Evolutionary conservation across 2,888 invertebrate species (phyloP), one percentile per base, ranked within the genome.

Genomic region (Campoletis raptor): DNA sequence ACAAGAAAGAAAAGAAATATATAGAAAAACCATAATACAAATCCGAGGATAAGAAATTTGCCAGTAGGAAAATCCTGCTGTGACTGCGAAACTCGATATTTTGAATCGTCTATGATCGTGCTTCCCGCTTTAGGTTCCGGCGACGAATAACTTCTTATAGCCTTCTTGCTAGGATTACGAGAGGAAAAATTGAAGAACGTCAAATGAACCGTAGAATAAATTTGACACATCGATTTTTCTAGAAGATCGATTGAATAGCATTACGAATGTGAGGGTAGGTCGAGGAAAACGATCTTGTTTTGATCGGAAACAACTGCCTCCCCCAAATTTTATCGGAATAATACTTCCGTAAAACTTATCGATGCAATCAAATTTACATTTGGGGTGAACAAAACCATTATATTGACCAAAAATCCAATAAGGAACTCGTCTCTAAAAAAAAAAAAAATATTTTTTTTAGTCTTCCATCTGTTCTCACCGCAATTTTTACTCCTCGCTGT

Each of bases 1-100:
- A 61, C 37, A 24, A 45, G 66, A 82, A 45, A 30, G 42, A 36
- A 54, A 30, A 64, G 40, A 64, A 36, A 67, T 21, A 69, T 21
- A 54, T 12, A 30, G 54, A 54, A 40, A 81, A 24, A 67, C 7
- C n/a, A 37, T 24, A 10, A 57, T 73, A 80, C 80, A 61, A 78
- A 81, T 86, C 81, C 78, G 85, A 82, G 90, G 90, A 91, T 92
- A 91, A 92, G 90, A 91, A 91, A 92, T 90, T 92, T 90, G 89
- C 90, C 88, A 89, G 89, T 74, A 89, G 37, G 66, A 36, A 81
- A 92, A 90, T 90, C 87, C 87, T 87, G 92, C 93, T 90, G 90
- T 88, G 90, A 91, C 90, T 91, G 92, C 92, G 89, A 87, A 92
- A 91, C 89, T 85, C 64, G 66, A 45, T 76, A 66, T 81, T 82